A percentile compares a stretch with the other conserved stretches of the same genome.
Conservation (phyloP, 2,113 vertebrate species). For the Centropus unirufus region DNA sequence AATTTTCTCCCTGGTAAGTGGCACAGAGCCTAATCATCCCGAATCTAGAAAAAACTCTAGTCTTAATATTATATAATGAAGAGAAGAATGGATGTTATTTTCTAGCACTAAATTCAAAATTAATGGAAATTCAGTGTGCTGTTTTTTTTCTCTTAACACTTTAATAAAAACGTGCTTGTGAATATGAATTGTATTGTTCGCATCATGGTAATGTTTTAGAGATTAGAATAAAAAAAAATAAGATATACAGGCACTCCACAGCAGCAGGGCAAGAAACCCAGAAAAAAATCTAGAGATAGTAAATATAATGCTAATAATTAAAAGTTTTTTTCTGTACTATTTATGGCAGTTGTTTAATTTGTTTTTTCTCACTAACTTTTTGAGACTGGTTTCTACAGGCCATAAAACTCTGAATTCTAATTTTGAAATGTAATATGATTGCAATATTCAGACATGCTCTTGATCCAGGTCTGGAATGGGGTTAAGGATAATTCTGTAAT, state of each 20-base stretch:
- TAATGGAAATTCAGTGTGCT: background rate
- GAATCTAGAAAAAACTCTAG: slow-evolving; percentile 51
- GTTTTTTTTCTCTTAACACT: background rate
- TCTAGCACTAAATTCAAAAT: slow-evolving; percentile 36
- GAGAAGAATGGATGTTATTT: slow-evolving; percentile 13
- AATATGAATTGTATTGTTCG: background rate
- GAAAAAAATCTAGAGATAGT: background rate
- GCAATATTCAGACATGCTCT: background rate
- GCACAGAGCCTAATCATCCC: background rate
- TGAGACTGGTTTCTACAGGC: background rate
- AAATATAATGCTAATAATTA: background rate
- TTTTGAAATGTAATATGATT: background rate
- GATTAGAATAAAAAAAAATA: background rate
- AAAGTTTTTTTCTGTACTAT: background rate
- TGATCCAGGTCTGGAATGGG: background rate
- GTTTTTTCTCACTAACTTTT: background rate
- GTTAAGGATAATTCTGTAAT: background rate
- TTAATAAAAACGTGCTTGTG: too few relatives aligned
- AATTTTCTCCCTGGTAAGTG: too few relatives aligned
- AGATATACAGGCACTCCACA: background rate
- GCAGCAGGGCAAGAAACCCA: background rate
- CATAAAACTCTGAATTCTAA: background rate
- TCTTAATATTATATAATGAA: slow-evolving; percentile 39
- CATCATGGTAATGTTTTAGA: background rate
- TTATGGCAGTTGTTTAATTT: background rate